Evolutionary conservation across 2,113 vertebrate genomes (phyloP), one percentile per base, ranked within the genome.

Genomic region (Laticauda colubrina): DNA sequence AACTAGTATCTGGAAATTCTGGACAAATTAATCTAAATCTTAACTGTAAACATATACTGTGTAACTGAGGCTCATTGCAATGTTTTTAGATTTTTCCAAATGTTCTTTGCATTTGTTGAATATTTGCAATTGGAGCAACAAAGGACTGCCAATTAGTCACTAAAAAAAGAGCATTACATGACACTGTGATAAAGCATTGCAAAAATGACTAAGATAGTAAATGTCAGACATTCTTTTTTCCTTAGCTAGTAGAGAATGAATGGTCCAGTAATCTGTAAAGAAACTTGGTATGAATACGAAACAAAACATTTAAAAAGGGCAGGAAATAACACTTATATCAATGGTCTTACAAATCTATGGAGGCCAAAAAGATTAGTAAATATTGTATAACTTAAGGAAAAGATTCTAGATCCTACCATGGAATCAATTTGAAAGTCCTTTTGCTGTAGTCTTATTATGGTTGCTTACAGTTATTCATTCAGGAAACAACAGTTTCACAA

Each of bases 1-100:
- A 98, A 98, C 95, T 99, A 94, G 98, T 48, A 24, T 26, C 29
- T 91, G 59, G 90, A 87, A 95, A 87, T 87, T 95, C 29, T 94
- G 96, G 87, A 61, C 90, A 93, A 75, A 87, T 48, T 0, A 45
- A 3, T 93, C 90, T 96, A 89, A 94, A 39, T 56, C 48, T 89
- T 24, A 94, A 92, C 64, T 89, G n/a, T 15, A 93, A 93, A 93
- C 92, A 88, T 91, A 91, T 94, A 94, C 94, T 95, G 87, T 94
- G 91, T 34, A 55, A 48, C 61, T 92, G 89, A 91, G 45, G 56
- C 54, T 88, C 91, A 85, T 43, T 59, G 29, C 64, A 23, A 18
- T 90, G 3, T 94, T 94, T 93, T 90, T 92, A 93, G 93, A 93
- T 96, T 93, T 87, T 93, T 92, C 20, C n/a, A 15, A 92, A 95